phyloP scores from a whole-genome alignment of 2,113 vertebrate genomes.

The Petaurus breviceps region DNA sequence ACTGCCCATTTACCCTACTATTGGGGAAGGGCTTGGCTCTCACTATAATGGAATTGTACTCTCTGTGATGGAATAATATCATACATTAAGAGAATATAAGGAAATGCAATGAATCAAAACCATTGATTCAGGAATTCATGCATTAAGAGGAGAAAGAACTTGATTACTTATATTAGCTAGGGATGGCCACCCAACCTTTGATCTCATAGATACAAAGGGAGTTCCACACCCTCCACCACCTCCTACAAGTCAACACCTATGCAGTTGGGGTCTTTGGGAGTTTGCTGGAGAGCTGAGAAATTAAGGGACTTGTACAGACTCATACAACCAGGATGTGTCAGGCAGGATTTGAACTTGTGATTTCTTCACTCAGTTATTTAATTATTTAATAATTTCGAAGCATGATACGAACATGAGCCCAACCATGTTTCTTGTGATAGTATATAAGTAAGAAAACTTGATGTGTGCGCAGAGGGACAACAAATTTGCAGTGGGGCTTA shows the following conservation, averaged over 20 bases:
- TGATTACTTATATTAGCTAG: background rate
- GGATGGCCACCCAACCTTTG: background rate
- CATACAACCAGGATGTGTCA: background rate
- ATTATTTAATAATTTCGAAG: background rate
- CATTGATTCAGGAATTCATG: background rate
- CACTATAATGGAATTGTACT: background rate
- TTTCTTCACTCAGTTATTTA: too few relatives aligned
- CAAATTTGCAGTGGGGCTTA: background rate
- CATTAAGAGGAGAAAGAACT: background rate
- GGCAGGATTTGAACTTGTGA: background rate
- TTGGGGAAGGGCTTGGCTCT: background rate
- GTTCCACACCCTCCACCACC: too few relatives aligned
- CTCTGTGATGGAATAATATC: background rate
- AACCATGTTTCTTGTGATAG: background rate
- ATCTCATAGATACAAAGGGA: background rate
- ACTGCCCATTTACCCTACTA: too few relatives aligned
- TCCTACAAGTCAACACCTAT: background rate
- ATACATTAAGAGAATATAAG: background rate
- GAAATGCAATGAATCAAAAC: background rate
- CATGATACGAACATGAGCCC: fast-evolving
- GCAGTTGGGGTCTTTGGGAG: background rate
- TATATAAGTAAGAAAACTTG: too few relatives aligned
- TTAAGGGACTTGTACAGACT: background rate
- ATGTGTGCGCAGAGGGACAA: background rate
- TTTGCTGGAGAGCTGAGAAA: background rate